A percentile compares a stretch with the other conserved stretches of the same genome.
Conservation (phyloP, 2,888 invertebrate species). For the Sinotaia quadrata region DNA sequence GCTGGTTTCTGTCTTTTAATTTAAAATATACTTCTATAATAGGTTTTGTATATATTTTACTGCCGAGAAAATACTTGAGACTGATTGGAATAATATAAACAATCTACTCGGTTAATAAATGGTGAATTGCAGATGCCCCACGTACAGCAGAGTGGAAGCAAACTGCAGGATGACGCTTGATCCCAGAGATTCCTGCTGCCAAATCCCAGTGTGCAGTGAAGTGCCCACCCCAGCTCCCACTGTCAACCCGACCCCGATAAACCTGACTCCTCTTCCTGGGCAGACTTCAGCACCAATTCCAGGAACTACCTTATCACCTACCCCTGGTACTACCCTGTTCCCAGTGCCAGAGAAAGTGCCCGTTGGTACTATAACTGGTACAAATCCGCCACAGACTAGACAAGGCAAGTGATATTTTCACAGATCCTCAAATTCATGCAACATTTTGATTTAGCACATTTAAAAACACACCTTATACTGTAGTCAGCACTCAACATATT, state of each 20-base stretch:
- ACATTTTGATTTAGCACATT: too few species aligned
- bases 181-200: conserved; percentile 53
- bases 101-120: not conserved
- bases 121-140: conserved; percentile 41
- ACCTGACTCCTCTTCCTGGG: conserved; percentile 27
- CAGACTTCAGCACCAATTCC: conserved; percentile 23
- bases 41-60: too few species aligned
- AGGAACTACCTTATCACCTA: conserved; percentile 7
- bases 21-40: too few species aligned
- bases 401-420: too few species aligned
- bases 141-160: conserved; percentile 47
- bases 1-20: too few species aligned
- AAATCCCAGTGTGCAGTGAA: conserved; percentile 43
- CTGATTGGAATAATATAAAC: too few species aligned
- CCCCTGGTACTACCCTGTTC: conserved; percentile 33
- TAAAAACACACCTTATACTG: too few species aligned
- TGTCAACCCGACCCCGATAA: conserved; percentile 24
- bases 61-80: too few species aligned
- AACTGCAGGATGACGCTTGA: conserved; percentile 50
- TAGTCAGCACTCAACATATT: too few species aligned
- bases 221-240: conserved; percentile 17
- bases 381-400: too few species aligned
- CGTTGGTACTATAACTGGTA: conserved; percentile 22
- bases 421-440: too few species aligned
- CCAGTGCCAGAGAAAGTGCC: conserved; percentile 36